Conservation (phyloP, 2,113 vertebrate genomes). For the Naja naja region DNA sequence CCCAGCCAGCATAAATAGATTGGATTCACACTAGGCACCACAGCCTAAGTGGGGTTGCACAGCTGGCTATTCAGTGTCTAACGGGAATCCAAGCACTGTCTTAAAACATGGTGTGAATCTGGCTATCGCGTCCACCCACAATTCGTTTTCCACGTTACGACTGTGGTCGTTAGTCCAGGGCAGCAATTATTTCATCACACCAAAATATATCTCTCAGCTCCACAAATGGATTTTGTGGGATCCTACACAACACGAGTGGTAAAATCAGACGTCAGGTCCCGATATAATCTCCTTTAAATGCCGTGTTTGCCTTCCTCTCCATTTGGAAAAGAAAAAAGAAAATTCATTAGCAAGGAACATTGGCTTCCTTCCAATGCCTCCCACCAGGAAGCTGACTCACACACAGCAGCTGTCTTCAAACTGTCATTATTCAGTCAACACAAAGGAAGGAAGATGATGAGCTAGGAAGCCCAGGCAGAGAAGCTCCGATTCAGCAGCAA, state of each 20-base stretch:
- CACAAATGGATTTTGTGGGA: too few relatives aligned
- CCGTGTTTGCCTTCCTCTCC: background rate
- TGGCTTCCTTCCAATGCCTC: background rate
- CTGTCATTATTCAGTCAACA: background rate
- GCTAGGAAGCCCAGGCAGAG: background rate
- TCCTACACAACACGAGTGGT: background rate
- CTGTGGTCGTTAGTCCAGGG: background rate
- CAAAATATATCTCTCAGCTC: background rate
- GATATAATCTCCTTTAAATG: background rate
- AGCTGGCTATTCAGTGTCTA: too few relatives aligned
- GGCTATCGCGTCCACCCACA: too few relatives aligned
- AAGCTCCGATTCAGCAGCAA: background rate
- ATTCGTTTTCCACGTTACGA: too few relatives aligned
- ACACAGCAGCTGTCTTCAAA: background rate
- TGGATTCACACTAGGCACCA: too few relatives aligned
- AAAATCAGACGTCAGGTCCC: background rate
- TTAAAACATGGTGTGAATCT: too few relatives aligned
- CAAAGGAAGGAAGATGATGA: background rate
- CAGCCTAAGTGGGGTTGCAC: too few relatives aligned
- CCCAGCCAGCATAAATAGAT: background rate
- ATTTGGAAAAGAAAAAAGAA: background rate
- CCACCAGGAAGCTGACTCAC: background rate
- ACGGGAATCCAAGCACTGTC: too few relatives aligned
- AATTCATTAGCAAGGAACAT: background rate
- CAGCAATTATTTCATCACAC: background rate